Evolutionary conservation across 2,888 invertebrate genomes (phyloP).

Genomic region (Mythimna vitellina): DNA sequence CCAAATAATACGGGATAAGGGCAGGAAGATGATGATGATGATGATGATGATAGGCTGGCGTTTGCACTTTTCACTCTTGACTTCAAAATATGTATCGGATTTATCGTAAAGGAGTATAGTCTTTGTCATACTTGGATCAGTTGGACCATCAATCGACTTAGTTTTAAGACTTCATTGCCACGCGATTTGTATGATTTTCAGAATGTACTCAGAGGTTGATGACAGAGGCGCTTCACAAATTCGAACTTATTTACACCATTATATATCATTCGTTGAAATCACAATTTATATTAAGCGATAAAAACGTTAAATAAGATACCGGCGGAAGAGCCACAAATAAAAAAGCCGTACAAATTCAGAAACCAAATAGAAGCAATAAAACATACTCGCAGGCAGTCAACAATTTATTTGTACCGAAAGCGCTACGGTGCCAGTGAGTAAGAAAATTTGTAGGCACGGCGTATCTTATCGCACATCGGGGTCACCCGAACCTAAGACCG

Average conservation of each 20-base stretch:
- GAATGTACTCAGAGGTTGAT: not conserved
- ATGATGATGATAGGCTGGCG: too few relatives aligned
- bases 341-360: constrained; percentile 5
- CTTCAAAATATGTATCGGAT: not conserved
- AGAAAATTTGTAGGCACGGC: constrained; percentile 42
- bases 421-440: constrained; percentile 26
- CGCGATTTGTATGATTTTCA: not conserved
- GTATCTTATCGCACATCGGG: constrained; percentile 51
- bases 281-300: constrained; percentile 15
- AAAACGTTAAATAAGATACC: not conserved
- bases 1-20: too few relatives aligned
- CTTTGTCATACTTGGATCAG: not conserved
- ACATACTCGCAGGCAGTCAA: constrained; percentile 26
- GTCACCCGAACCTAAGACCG: constrained; percentile 29
- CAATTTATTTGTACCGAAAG: constrained; percentile 38
- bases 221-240: too few relatives aligned
- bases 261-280: not conserved
- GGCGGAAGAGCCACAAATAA: constrained; percentile 13
- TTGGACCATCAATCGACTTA: not conserved
- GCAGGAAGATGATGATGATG: too few relatives aligned
- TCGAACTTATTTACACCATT: too few relatives aligned
- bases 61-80: too few relatives aligned
- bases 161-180: not conserved
- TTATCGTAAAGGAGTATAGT: not conserved
- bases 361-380: constrained; percentile 27